These are phyloP conservation scores for Nycticryphes semicollaris DNA, from an alignment of 2,113 vertebrate species.

Conservation along the genomic window DNA sequence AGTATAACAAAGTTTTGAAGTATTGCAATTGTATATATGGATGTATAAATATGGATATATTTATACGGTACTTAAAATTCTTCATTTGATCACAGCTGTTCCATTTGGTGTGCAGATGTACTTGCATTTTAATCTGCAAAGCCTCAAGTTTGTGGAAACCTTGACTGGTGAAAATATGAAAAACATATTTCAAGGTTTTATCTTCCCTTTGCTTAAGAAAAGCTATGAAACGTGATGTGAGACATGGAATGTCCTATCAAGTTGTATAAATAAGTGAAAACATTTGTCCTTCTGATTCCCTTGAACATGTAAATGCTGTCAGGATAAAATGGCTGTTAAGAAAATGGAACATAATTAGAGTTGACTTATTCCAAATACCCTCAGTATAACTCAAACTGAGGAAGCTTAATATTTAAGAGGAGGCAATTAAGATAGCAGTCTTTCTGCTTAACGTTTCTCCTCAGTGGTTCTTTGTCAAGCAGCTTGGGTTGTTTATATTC, in stretches of 20 bases:
- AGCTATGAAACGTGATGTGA: background rate
- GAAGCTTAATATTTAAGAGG: constrained; percentile 32
- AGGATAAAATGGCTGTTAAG: constrained; percentile 39
- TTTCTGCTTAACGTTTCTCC: background rate
- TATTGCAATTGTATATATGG: background rate
- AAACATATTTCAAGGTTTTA: constrained; percentile 21
- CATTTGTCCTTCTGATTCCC: constrained; percentile 14
- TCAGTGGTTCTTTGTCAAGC: background rate
- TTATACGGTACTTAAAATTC: background rate
- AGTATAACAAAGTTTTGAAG: background rate
- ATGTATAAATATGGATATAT: background rate
- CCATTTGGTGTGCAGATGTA: constrained; percentile 9
- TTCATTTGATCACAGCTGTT: background rate
- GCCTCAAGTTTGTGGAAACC: background rate
- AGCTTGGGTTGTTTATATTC: constrained; percentile 5
- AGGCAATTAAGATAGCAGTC: constrained; percentile 37
- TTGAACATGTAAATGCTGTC: constrained; percentile 31
- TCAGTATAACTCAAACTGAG: background rate
- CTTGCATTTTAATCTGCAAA: constrained; percentile 41
- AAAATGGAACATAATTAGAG: constrained; percentile 47
- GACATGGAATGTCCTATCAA: constrained; percentile 6
- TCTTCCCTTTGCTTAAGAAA: constrained; percentile 15
- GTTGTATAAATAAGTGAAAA: constrained; percentile 53
- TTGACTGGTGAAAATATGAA: constrained; percentile 1
- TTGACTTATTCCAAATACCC: constrained; percentile 26